Percentiles rank a stretch among this genome's conserved stretches.
phyloP scores from a whole-genome alignment of 2,113 vertebrate species.

The Catagonus wagneri region DNA sequence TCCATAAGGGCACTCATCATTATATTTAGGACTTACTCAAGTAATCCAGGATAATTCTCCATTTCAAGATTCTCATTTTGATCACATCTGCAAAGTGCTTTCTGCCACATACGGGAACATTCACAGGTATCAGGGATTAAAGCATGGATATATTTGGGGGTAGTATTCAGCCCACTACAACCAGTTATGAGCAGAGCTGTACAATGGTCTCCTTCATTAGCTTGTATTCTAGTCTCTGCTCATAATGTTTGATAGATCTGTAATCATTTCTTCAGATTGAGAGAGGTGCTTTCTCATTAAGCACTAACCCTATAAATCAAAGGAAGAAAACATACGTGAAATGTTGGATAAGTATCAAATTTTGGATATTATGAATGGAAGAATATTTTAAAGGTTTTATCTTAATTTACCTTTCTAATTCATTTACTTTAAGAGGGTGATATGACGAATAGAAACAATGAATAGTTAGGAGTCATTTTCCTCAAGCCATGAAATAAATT shows the following conservation, averaged over 20 bases:
- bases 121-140: not conserved
- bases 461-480: not conserved
- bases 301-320: not conserved
- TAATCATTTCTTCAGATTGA: not conserved
- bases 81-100: too few species aligned
- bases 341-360: not conserved
- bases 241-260: not conserved
- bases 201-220: not conserved
- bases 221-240: not conserved
- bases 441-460: not conserved
- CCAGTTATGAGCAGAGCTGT: not conserved
- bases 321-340: not conserved
- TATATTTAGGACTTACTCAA: too few species aligned
- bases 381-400: not conserved
- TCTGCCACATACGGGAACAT: not conserved
- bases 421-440: not conserved
- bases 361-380: not conserved
- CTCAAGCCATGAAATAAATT: constrained; percentile 6
- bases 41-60: too few species aligned
- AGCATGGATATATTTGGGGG: not conserved
- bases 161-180: not conserved
- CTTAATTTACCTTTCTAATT: not conserved
- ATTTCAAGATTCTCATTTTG: too few species aligned
- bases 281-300: not conserved
- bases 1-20: too few species aligned